Evolutionary conservation across 35 echinoderm and acorn worm genomes (phyloP), one percentile per base, ranked within the genome.

Genomic region (Hemicentrotus pulcherrimus): DNA sequence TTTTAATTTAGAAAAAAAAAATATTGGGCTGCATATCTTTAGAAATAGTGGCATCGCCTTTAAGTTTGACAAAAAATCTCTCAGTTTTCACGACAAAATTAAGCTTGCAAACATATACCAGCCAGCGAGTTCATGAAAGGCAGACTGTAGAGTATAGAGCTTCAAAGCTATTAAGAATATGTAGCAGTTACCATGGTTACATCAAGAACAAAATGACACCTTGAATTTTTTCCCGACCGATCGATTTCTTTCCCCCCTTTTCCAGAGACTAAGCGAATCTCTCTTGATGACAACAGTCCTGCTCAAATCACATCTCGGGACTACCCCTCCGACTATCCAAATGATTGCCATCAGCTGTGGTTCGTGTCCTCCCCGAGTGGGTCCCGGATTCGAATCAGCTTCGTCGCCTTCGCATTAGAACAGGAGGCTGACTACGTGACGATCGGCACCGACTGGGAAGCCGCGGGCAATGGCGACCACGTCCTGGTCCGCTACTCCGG

Each of bases 291-390:
- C 19, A 92, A 52, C 47, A 11, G 18, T 15, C 0, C 45, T 9
- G 46, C 19, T 9, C 28, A 46, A 19, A 92, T 92, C 24, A 92
- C 91, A 48, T 92, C 91, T 4, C 55, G 16, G 28, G 28, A 55
- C 30, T 55, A 48, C 30, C 91, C 91, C 6, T 92, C 48, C 6
- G 91, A 92, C 45, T 92, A 92, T 28, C 91, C 91, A 30, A 55
- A 92, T 28, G 47, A 92, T 16, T 92, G 48, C 91, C 45, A 55
- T 12, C 45, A 92, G 19, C 15, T 92, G 91, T 92, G 91, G 91
- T 92, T 92, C 48, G 47, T 92, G n/a, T 92, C 91, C 14, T 31
- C 91, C n/a, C 91, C 48, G 9, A 55, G 48, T 47, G 91, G 91
- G 46, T 55, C 31, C n/a, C 91, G 47, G 12, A 31, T 92, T 92